Percentiles rank a stretch among this genome's conserved stretches.
phyloP scores from a whole-genome alignment of 2,888 invertebrate genomes.

The Atrina japonica region DNA sequence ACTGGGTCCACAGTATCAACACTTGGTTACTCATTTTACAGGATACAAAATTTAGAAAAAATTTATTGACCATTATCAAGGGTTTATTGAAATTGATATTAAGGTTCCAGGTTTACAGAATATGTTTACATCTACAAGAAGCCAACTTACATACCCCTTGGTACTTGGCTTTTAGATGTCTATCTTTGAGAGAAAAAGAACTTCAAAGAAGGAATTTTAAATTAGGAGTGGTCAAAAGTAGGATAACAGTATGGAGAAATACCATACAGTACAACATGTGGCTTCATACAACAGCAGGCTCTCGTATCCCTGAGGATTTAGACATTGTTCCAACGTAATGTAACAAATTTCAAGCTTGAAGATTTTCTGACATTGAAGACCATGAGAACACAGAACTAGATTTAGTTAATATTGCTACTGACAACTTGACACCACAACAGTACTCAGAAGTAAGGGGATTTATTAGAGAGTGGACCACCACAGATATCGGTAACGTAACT shows the following conservation, averaged over 20 bases:
- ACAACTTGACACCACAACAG: no score
- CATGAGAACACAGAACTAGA: neutral
- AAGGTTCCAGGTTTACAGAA: slow-evolving; percentile 9
- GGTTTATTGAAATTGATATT: neutral
- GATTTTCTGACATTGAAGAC: no score
- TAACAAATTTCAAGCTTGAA: neutral
- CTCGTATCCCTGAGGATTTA: neutral
- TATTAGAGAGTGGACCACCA: no score
- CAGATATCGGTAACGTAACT: no score
- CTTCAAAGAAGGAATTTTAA: slow-evolving; percentile 12
- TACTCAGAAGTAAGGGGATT: no score
- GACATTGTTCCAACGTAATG: slow-evolving; percentile 3
- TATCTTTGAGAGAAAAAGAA: slow-evolving; percentile 15
- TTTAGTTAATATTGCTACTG: neutral
- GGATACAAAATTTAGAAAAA: neutral
- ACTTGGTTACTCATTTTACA: neutral
- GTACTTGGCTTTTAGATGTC: slow-evolving; percentile 36
- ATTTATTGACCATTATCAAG: neutral
- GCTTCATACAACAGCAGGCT: neutral
- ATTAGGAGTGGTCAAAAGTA: slow-evolving; percentile 15
- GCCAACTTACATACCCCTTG: slow-evolving; percentile 28
- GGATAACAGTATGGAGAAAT: neutral
- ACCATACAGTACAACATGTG: neutral
- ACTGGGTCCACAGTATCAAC: slow-evolving; percentile 9
- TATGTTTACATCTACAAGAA: slow-evolving; percentile 11